Conservation (phyloP, 2,113 vertebrate genomes). For the Ailurus styani region DNA sequence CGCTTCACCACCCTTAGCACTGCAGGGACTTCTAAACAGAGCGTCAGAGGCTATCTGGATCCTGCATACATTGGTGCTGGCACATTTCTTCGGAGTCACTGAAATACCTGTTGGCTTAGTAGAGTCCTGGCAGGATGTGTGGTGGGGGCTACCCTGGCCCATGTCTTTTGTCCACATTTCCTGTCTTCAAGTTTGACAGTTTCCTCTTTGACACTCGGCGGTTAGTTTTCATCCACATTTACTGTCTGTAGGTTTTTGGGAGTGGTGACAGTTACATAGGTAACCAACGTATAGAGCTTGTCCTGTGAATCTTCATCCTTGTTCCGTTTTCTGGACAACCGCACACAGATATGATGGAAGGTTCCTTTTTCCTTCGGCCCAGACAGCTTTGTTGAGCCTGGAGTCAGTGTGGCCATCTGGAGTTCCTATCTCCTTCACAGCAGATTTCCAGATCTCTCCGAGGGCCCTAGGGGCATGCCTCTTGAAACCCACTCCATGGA, state of each 20-base stretch:
- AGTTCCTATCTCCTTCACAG: background rate
- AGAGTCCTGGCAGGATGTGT: background rate
- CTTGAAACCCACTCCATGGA: background rate
- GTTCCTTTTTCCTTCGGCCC: background rate
- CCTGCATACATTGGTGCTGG: rapidly evolving
- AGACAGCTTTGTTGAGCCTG: background rate
- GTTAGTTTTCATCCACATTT: background rate
- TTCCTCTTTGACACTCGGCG: background rate
- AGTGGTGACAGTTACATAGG: background rate
- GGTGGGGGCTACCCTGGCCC: background rate
- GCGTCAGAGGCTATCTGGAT: rapidly evolving
- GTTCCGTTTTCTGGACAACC: background rate
- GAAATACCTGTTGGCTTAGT: background rate
- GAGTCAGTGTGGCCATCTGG: background rate
- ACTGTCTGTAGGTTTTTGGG: background rate
- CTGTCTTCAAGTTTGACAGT: background rate
- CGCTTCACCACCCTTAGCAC: background rate
- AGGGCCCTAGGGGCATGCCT: background rate
- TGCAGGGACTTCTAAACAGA: background rate
- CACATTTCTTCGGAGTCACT: background rate
- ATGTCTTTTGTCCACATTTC: background rate
- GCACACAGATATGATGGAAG: background rate
- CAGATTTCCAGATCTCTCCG: background rate
- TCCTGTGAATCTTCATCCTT: background rate
- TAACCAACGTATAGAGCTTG: background rate